A percentile compares a stretch with the other conserved stretches of the same genome.
Evolutionary conservation across 2,113 vertebrate species (phyloP).

Genomic region (Lathamus discolor): DNA sequence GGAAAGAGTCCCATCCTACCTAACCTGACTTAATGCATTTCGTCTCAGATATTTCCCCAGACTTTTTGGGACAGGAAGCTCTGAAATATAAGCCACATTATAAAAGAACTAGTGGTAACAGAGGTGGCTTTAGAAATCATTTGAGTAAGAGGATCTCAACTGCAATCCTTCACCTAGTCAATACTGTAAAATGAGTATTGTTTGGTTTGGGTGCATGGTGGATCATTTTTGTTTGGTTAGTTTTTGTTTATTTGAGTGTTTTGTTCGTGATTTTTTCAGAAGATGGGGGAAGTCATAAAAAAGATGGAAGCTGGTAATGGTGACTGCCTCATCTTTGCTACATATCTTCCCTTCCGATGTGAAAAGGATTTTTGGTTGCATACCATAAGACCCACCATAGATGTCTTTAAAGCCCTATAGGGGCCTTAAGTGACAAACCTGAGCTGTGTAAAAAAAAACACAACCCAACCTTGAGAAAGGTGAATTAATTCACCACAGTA

Average conservation of each 20-base stretch:
- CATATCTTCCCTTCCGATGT: accelerated
- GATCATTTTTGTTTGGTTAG: not conserved
- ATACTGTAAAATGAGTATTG: not conserved
- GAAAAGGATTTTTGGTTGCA: not conserved
- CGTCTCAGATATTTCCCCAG: not conserved
- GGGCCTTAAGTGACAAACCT: not conserved
- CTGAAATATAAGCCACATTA: not conserved
- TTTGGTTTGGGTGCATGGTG: not conserved
- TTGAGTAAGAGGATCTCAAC: not conserved
- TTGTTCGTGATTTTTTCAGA: not conserved
- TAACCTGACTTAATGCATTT: not conserved
- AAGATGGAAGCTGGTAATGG: not conserved
- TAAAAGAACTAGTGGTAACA: not conserved
- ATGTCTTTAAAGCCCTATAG: not conserved
- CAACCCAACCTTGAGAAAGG: not conserved
- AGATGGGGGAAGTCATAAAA: not conserved
- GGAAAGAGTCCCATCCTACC: not conserved
- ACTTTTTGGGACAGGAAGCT: not conserved
- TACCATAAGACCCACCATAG: not conserved
- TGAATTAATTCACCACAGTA: not conserved
- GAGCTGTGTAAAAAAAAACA: not conserved
- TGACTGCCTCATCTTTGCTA: not conserved
- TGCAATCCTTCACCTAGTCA: not conserved
- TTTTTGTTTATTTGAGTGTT: not conserved
- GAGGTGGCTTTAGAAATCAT: not conserved